Evolutionary conservation across 2,888 invertebrate species (phyloP), one percentile per base, ranked within the genome.

Genomic region (Drosophila cyrtoloma): DNA sequence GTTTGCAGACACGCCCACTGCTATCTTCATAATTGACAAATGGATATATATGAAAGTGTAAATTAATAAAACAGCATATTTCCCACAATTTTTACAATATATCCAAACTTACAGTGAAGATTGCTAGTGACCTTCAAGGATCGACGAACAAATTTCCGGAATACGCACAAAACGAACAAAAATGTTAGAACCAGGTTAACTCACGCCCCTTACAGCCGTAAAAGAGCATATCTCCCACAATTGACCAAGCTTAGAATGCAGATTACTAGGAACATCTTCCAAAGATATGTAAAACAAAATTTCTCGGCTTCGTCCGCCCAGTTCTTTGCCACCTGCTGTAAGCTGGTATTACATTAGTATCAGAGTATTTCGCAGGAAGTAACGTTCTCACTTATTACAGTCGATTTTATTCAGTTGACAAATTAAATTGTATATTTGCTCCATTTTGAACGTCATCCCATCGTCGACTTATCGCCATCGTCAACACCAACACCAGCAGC

Each of bases 381-480:
- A 47, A 47, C 26, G 16, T 9, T 26, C 5, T 9, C 16, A 9
- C 1, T 47, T 26, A 7, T 9, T 2, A 12, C 12, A 44, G 22
- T 44, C 22, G 42, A 44, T 22, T 47, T 26, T 47, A 47, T 37
- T 28, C n/a, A 19, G 39, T 37, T 37, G 12, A 28, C 7, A 37
- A 55, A 28, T 28, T 37, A 37, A 37, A 10, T 28, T 56, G 28
- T 56, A 19, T 5, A 33, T 53, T 16, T 53, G 59, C 33, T 37
- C 51, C 47, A 67, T 67, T 67, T 55, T 47, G 16, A 76, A 76
- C 72, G 64, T 76, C 69, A 80, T 71, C 52, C 76, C 62, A 71
- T 61, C 71, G 66, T 67, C 60, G 19, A 59, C 47, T 16, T 26
- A 26, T 16, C 6, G 22, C 44, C 76, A 44, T 33, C 57, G 33